Evolutionary conservation across 92 coral and sea anemone genomes (phyloP).

Genomic region (Muricea muricata): DNA sequence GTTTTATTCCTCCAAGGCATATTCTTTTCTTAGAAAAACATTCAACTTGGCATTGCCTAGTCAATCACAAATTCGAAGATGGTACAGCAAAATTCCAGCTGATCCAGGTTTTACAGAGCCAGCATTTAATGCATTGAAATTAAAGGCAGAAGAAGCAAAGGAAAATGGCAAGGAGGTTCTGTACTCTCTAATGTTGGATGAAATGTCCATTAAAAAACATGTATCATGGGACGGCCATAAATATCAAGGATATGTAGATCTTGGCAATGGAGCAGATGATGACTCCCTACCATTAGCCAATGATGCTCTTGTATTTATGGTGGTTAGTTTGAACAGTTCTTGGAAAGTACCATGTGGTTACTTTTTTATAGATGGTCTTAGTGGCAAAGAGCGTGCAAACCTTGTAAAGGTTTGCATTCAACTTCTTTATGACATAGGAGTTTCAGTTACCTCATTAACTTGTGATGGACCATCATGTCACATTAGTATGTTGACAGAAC

Average conservation of each 20-base stretch:
- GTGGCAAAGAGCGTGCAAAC: constrained; percentile 29
- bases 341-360: constrained; percentile 38
- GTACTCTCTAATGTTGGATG: not conserved
- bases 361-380: constrained; percentile 33
- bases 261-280: not conserved
- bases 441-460: constrained; percentile 25
- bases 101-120: constrained; percentile 3
- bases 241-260: constrained; percentile 2
- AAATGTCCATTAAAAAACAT: not conserved
- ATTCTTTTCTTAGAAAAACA: constrained; percentile 10
- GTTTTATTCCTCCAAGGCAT: constrained; percentile 9
- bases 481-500: not conserved
- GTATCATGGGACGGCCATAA: not conserved
- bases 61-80: constrained; percentile 8
- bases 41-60: not conserved
- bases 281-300: not conserved
- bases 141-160: constrained; percentile 5
- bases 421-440: constrained; percentile 30
- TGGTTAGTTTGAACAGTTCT: not conserved
- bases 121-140: not conserved
- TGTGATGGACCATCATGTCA: constrained; percentile 19
- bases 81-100: constrained; percentile 15
- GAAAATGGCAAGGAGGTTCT: not conserved
- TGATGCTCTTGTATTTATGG: constrained; percentile 38
- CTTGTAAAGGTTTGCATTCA: constrained; percentile 5